Evolutionary conservation across 2,888 invertebrate species (phyloP), one percentile per base, ranked within the genome.

Genomic region (Agriotes lineatus): DNA sequence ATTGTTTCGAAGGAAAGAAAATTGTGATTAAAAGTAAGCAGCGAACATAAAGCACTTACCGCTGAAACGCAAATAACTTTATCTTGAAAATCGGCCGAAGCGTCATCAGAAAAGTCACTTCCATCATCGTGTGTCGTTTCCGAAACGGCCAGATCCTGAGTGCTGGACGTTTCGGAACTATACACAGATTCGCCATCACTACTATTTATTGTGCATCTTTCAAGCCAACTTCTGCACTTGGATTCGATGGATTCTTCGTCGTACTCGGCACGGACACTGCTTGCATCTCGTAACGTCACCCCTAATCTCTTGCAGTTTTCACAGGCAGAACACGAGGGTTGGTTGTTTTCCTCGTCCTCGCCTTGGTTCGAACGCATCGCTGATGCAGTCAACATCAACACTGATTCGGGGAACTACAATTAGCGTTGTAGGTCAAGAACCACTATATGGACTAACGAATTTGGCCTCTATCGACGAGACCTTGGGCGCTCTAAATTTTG

Each of bases 171-270:
- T 12, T 39, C 37, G 14, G 20, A 37, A 20, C 56, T 56, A 14
- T 35, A 22, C n/a, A 37, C 22, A 6, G 56, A 56, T 20, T 35
- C 50, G 18, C 45, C 56, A 19, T 63, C 63, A 19, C 44, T 63
- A 5, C 4, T 25, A 2, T 22, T 56, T 20, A 63, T 25, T 4
- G 19, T 63, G 10, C 63, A 63, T 33, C 25, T 20, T 20, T 66
- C 66, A 10, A 66, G 50, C 66, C 66, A 66, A 16, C 33, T 22
- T 16, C 10, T 18, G 18, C 66, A 66, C 59, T 66, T 66, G 19
- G 35, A 42, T 20, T 44, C 44, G 10, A 2, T 59, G 1, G 50
- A 37, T 52, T 59, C 42, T 1, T 12, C 2, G 16, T 37, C 57
- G n/a, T 33, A 45, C 10, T 50, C 30, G 16, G 22, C 22, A 5